A percentile compares a stretch with the other conserved stretches of the same genome.
Conservation (phyloP, 1,140 invertebrate genomes). For the Aporrectodea caliginosa region DNA sequence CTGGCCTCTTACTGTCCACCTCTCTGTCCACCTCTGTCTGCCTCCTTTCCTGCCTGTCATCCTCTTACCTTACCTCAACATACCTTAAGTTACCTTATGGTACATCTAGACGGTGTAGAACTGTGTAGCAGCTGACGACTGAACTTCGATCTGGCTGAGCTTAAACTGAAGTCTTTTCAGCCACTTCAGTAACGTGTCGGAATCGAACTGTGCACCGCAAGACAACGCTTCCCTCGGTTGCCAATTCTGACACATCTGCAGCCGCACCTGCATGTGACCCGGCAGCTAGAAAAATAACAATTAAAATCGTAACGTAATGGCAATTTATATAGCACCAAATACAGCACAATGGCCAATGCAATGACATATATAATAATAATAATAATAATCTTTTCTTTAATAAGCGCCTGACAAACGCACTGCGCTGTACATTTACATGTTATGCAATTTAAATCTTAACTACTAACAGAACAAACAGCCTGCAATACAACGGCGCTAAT, state of each 20-base stretch:
- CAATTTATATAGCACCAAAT: too few relatives aligned
- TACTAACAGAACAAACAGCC: too few relatives aligned
- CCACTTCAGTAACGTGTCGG: conserved; percentile 70
- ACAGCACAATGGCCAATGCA: too few relatives aligned
- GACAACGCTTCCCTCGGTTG: conserved; percentile 54
- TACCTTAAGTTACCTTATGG: too few relatives aligned
- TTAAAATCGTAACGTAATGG: too few relatives aligned
- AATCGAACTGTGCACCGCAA: conserved; percentile 44
- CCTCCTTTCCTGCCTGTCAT: not conserved
- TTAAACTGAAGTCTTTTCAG: conserved; percentile 91
- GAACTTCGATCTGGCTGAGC: conserved; percentile 94
- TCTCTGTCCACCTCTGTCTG: not conserved
- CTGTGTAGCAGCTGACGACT: conserved; percentile 84
- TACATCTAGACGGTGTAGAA: conserved; percentile 71
- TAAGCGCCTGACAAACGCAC: too few relatives aligned
- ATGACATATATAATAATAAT: too few relatives aligned
- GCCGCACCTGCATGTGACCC: conserved; percentile 79
- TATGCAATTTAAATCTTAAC: too few relatives aligned
- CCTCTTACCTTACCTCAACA: not conserved
- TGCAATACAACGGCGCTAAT: too few relatives aligned
- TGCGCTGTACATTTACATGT: too few relatives aligned
- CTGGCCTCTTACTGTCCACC: not conserved
- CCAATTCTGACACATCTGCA: conserved; percentile 81
- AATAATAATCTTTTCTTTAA: too few relatives aligned
- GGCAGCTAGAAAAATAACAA: conserved; percentile 71